These are phyloP conservation scores for Ormyrus labotus DNA, from an alignment of 2,888 invertebrate species.

Conservation along the genomic window DNA sequence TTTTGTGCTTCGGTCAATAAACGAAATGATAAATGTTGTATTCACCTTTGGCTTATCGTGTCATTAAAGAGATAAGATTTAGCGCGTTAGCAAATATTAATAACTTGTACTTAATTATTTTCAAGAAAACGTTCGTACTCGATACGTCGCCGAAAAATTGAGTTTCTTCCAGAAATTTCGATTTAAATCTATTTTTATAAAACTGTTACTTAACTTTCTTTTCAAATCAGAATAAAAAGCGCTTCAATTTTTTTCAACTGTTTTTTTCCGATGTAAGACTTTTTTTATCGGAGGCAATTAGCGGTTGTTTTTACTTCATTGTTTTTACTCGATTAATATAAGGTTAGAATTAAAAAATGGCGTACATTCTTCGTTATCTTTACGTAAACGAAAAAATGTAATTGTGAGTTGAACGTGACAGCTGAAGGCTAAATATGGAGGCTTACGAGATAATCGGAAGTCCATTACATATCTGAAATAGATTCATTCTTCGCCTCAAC, in stretches of 20 bases:
- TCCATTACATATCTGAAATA: constrained; percentile 12
- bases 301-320: not conserved
- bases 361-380: constrained; percentile 24
- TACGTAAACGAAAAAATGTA: constrained; percentile 33
- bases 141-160: too few relatives aligned
- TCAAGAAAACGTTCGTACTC: not conserved
- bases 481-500: not conserved
- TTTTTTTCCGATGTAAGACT: too few relatives aligned
- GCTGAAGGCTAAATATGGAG: constrained; percentile 42
- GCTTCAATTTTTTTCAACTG: too few relatives aligned
- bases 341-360: not conserved
- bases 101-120: not conserved
- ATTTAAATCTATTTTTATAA: too few relatives aligned
- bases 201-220: too few relatives aligned
- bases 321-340: not conserved
- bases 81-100: not conserved
- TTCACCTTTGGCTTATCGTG: too few relatives aligned
- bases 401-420: constrained; percentile 42
- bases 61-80: too few relatives aligned
- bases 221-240: too few relatives aligned
- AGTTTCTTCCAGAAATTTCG: too few relatives aligned
- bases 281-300: too few relatives aligned
- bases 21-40: too few relatives aligned
- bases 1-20: too few relatives aligned
- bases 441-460: constrained; percentile 45